Evolutionary conservation across 2,113 vertebrate species (phyloP), one percentile per base, ranked within the genome.

Genomic region (Brachypodius melanocephalos): DNA sequence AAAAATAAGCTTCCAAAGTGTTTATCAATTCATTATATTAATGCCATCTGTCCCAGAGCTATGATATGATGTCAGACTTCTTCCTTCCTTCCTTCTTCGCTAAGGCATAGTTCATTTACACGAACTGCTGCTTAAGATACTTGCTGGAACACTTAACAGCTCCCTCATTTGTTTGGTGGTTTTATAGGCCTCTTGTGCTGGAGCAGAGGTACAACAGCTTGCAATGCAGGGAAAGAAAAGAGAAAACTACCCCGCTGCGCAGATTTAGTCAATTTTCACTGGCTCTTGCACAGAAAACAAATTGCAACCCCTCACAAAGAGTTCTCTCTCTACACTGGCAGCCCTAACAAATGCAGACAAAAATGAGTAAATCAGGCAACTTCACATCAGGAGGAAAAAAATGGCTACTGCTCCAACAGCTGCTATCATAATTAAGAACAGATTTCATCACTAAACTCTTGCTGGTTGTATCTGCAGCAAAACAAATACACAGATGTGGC

Each of bases 361-460:
- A 97, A 98, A 97, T 92, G 95, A 98, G 97, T 97, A 98, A 97
- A 98, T 97, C 98, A 98, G 96, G 95, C 95, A 97, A 97, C 96
- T 97, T 97, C 97, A 96, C 97, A 98, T 98, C 95, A 97, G 96
- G 97, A 97, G 92, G 75, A 92, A 94, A 95, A 92, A 96, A 97
- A 97, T 93, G 97, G 93, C 96, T 97, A 94, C 95, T 96, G 96
- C 95, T 96, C 74, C 93, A 97, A 98, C 98, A 98, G 98, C 98
- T 98, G 98, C 96, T 98, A 96, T 98, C 89, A 95, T 98, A 98
- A 98, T 98, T 98, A 98, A 98, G 97, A 98, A 98, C 98, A 98
- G 98, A 98, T 98, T 98, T 98, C 96, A 98, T 97, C 96, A 96
- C 98, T 98, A 97, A 97, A 98, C 97, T 98, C 97, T 97, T 97